Evolutionary conservation across 37 sponge, comb jelly and placozoan species (phyloP), one percentile per base, ranked within the genome.

Genomic region (Chondrilla cf. caribensis): DNA sequence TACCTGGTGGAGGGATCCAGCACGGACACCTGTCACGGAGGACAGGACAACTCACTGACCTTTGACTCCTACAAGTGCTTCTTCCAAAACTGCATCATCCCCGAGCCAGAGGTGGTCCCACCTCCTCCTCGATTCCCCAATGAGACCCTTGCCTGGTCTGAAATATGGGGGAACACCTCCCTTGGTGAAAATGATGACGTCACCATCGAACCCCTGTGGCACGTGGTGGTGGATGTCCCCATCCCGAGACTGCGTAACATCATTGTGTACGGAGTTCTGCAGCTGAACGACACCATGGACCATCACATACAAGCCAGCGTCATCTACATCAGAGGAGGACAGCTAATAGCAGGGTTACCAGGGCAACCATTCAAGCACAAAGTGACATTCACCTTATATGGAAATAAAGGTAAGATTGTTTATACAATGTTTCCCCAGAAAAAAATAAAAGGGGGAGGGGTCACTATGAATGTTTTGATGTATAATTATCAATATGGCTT

Each of bases 271-370:
- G 97, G 97, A 58, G 91, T 77, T 1, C 72, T 97, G 66, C 93
- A 97, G 77, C 58, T 97, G 11, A 18, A 67, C 0, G 89, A 90
- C 73, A 55, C 57, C 15, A 81, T 67, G 65, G 82, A 92, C 76
- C 87, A 92, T 80, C 37, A 62, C 0, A 43, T 97, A 19, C 87
- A 88, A 57, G 91, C 91, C 9, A 83, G 86, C 57, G 36, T 84
- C n/a, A 97, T 97, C 37, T 54, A 94, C 18, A 87, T 97, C 32
- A 68, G 84, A 0, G 86, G 89, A n/a, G 96, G 96, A 5, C 38
- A 83, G 58, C 57, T 96, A 3, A 84, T 93, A 18, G 83, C 77
- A 15, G 96, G 96, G 14, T 84, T 79, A 36, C 78, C 60, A 6
- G 87, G 87, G n/a, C 75, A 59, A 2, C 95, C 95, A 6, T 94